Base-by-base conservation (phyloP, 1,140 invertebrate species). In the Drosophila auraria region DNA sequence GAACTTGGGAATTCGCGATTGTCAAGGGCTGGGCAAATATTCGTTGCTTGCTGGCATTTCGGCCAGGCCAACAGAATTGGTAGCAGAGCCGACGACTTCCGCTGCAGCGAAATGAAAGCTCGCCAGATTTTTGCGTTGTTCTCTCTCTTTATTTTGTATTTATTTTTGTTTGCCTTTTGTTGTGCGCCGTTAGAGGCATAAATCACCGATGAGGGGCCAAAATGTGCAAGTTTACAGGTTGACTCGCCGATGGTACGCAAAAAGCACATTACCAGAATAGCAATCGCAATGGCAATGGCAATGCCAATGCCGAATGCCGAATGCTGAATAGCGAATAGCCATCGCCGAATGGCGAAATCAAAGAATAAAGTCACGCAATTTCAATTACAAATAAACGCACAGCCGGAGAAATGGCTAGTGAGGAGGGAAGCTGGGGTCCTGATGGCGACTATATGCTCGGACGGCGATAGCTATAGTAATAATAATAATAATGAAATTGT, bases 361-460 rank as follows among this genome's bases (percentile, higher is more conserved):
- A 89, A 89, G 84, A 84, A 89, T 89, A 90, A 89, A 89, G 84
- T 89, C 84, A 89, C 84, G 84, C 84, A 90, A 89, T 89, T 89
- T 89, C 84, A 89, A 89, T 89, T 89, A 89, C 86, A 89, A 84
- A 77, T 78, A 81, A 80, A 77, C 77, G 72, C 69, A 76, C 63
- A 60, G 60, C 54, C 51, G 51, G 49, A 25, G 65, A 60, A 71
- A 65, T 83, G 81, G 58, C 66, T 47, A 73, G 51, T 12, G 33
- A 36, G 33, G 9, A 36, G 33, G 8, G 33, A 50, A 14, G 36
- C 27, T 51, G 49, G 14, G 33, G 15, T 49, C 38, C 33, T 54
- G 59, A 73, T 70, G 74, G n/a, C 25, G 23, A 40, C 42, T 12
- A 49, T 45, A 78, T 17, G 51, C 38, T 20, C 23, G 42, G 14